A percentile compares a stretch with the other conserved stretches of the same genome.
Evolutionary conservation across 2,113 vertebrate species (phyloP).

Genomic region (Crypturellus undulatus): DNA sequence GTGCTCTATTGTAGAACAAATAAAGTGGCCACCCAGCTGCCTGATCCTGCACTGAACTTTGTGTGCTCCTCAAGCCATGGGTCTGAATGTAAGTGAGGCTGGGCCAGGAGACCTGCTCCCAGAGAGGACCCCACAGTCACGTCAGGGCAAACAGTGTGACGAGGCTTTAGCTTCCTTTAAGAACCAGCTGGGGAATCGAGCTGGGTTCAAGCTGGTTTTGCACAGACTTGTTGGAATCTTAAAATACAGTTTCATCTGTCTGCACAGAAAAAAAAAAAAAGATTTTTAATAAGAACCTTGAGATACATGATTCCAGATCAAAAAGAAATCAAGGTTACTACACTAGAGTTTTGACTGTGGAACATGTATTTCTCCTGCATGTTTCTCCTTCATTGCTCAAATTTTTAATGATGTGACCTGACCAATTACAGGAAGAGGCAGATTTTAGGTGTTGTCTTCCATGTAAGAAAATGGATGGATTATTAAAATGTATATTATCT

Average conservation of each 20-base stretch:
- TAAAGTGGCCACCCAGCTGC: background rate
- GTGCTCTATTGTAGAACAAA: background rate
- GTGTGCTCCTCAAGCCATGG: conserved; percentile 28
- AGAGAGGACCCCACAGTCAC: conserved; percentile 25
- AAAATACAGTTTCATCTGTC: conserved; percentile 39
- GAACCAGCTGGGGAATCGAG: conserved; percentile 26
- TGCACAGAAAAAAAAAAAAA: background rate
- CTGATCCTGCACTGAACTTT: background rate
- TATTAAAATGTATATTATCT: conserved; percentile 9
- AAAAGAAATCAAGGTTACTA: background rate
- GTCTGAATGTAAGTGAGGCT: background rate
- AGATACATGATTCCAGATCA: background rate
- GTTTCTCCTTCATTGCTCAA: background rate
- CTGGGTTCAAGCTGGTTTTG: conserved; percentile 14
- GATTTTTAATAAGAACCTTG: conserved; percentile 1
- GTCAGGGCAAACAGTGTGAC: conserved; percentile 32
- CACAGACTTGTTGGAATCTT: conserved; percentile 34
- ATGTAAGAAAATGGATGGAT: background rate
- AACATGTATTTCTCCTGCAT: background rate
- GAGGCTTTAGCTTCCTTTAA: conserved; percentile 42
- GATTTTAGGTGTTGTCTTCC: background rate
- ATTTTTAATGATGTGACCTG: background rate
- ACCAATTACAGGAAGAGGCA: conserved; percentile 31
- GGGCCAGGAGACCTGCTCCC: conserved; percentile 5
- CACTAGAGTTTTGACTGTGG: background rate